A percentile compares a stretch with the other conserved stretches of the same genome.
Conservation (phyloP, 2,797 vertebrate genomes). For the Momotus momota region DNA sequence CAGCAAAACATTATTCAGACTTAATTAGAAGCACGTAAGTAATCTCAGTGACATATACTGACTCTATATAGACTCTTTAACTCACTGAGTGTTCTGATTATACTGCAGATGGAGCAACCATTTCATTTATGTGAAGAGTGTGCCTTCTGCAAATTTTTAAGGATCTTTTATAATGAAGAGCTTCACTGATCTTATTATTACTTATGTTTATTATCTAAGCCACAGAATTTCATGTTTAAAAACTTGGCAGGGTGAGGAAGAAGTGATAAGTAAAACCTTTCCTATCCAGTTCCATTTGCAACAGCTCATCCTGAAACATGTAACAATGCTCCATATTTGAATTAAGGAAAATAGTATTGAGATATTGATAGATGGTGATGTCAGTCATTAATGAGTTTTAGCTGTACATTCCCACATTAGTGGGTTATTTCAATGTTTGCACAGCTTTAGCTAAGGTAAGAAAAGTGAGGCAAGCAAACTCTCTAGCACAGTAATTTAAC, state of each 20-base stretch:
- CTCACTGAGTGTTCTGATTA: neutral
- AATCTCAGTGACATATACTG: neutral
- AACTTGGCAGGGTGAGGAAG: neutral
- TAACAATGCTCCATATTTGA: neutral
- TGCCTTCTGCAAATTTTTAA: neutral
- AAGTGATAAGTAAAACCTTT: neutral
- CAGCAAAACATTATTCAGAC: neutral
- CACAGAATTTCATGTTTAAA: neutral
- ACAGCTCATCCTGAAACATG: neutral
- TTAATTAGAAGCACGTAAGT: neutral
- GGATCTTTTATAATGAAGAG: neutral
- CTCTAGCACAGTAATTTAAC: neutral
- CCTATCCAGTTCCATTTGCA: neutral
- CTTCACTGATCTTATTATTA: neutral
- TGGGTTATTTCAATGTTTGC: neutral
- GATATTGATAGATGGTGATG: neutral
- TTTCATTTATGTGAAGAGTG: neutral
- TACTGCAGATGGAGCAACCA: neutral
- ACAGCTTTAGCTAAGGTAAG: neutral
- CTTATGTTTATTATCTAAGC: neutral
- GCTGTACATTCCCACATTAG: neutral
- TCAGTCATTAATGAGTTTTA: neutral
- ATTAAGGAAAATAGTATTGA: neutral
- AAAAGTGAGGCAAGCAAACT: neutral
- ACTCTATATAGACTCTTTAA: neutral